Percentiles rank a stretch among this genome's conserved stretches.
These are phyloP conservation scores for Oreochromis grahami DNA, from an alignment of 2,797 vertebrate genomes.

Conservation along the genomic window DNA sequence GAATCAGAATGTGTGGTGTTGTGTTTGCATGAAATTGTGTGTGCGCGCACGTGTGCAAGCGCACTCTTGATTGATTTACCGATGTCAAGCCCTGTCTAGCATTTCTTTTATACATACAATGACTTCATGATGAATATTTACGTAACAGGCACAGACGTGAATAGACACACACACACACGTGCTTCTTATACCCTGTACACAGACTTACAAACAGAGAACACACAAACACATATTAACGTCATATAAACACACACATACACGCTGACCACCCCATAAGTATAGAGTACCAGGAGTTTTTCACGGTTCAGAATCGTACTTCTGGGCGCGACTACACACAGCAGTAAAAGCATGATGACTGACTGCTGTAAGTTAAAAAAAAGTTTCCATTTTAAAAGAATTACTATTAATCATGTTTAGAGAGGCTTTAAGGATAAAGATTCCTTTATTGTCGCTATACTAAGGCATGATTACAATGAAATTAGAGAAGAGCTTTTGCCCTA, in stretches of 20 bases:
- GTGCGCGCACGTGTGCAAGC: not conserved
- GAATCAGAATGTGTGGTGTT: constrained; percentile 35
- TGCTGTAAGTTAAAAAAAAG: not conserved
- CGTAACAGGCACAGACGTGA: not conserved
- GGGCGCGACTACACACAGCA: not conserved
- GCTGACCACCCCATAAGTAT: not conserved
- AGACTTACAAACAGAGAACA: not conserved
- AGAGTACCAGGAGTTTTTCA: not conserved
- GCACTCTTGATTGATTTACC: constrained; percentile 40
- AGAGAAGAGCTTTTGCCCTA: no score
- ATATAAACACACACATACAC: not conserved
- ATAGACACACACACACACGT: not conserved
- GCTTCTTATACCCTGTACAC: not conserved
- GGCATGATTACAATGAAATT: no score
- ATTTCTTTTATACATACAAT: constrained; percentile 2
- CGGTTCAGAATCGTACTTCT: not conserved
- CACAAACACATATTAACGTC: not conserved
- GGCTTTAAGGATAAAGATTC: not conserved
- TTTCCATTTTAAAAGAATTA: not conserved
- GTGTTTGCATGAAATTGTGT: constrained; percentile 15
- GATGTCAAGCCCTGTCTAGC: not conserved
- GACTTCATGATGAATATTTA: constrained; percentile 30
- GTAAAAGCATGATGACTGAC: not conserved
- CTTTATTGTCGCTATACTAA: not conserved
- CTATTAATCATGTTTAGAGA: not conserved